These are phyloP conservation scores for Paracanthobrama guichenoti DNA, from an alignment of 2,113 vertebrate species.

Conservation along the genomic window DNA sequence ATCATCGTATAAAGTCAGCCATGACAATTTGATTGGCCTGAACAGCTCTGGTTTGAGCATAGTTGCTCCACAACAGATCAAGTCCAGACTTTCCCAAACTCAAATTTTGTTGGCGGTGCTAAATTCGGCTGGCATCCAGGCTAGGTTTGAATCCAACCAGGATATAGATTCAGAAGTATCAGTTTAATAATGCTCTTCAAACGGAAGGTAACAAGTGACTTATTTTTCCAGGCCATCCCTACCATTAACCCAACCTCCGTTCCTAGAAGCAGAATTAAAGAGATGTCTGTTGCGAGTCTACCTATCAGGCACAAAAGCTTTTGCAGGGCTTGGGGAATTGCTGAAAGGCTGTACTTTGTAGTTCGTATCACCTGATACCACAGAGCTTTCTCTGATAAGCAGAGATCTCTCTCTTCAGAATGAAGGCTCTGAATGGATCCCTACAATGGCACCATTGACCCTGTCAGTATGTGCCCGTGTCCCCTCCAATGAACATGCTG, in stretches of 20 bases:
- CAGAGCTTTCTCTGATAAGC: slow-evolving; percentile 44
- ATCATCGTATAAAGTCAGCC: too few relatives aligned
- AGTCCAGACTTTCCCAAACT: too few relatives aligned
- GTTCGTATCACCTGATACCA: slow-evolving; percentile 49
- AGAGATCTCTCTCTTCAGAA: slow-evolving; percentile 40
- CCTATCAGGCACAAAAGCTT: slow-evolving; percentile 7
- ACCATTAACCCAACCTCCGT: background rate
- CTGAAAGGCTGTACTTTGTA: slow-evolving; percentile 50
- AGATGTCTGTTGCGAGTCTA: slow-evolving; percentile 22
- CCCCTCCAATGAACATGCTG: background rate
- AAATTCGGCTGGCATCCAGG: too few relatives aligned
- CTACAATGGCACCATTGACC: slow-evolving; percentile 57
- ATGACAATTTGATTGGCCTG: too few relatives aligned
- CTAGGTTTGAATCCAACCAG: too few relatives aligned
- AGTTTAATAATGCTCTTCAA: background rate
- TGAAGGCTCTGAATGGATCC: slow-evolving; percentile 21
- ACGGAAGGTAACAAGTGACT: background rate
- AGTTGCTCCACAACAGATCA: too few relatives aligned
- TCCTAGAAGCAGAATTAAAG: background rate
- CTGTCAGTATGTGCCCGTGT: slow-evolving; percentile 19
- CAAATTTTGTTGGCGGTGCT: too few relatives aligned
- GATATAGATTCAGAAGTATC: background rate
- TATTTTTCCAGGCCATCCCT: background rate
- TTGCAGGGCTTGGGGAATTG: slow-evolving; percentile 29
- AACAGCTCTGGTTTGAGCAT: too few relatives aligned